phyloP scores from a whole-genome alignment of 2,113 vertebrate species.

The Halcyon senegalensis region DNA sequence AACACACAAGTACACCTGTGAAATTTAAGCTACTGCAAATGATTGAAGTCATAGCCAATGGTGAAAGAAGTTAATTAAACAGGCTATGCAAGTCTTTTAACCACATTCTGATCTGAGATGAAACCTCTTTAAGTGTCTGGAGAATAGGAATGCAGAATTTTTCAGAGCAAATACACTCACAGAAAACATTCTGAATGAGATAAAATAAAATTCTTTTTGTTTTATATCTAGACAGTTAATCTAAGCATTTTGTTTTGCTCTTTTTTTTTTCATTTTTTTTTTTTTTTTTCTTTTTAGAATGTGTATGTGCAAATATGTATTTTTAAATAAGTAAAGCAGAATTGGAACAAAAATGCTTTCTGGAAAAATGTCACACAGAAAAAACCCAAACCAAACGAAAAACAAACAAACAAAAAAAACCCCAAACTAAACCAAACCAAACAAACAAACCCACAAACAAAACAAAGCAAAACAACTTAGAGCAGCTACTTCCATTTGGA shows the following conservation, averaged over 20 bases:
- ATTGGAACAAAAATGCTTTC: not conserved
- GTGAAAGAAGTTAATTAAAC: slow-evolving; percentile 21
- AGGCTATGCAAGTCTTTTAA: not conserved
- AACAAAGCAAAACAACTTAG: not conserved
- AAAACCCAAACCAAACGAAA: too few relatives aligned
- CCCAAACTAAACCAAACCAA: too few relatives aligned
- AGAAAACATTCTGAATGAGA: not conserved
- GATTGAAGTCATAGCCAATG: not conserved
- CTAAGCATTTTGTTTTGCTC: not conserved
- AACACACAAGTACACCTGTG: not conserved
- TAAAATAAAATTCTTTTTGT: not conserved
- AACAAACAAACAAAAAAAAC: too few relatives aligned
- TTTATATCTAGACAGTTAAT: not conserved
- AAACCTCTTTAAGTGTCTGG: not conserved
- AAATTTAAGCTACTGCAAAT: not conserved
- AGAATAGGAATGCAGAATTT: not conserved
- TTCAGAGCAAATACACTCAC: not conserved
- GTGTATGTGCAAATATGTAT: not conserved
- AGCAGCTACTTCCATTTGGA: not conserved
- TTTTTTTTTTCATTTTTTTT: not conserved
- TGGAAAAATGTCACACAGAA: not conserved
- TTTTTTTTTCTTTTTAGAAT: not conserved
- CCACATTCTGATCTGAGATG: not conserved
- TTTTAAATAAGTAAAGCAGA: not conserved
- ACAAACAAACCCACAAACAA: too few relatives aligned